Base-by-base conservation (phyloP, 2,113 vertebrate species). In the Mellivora capensis region DNA sequence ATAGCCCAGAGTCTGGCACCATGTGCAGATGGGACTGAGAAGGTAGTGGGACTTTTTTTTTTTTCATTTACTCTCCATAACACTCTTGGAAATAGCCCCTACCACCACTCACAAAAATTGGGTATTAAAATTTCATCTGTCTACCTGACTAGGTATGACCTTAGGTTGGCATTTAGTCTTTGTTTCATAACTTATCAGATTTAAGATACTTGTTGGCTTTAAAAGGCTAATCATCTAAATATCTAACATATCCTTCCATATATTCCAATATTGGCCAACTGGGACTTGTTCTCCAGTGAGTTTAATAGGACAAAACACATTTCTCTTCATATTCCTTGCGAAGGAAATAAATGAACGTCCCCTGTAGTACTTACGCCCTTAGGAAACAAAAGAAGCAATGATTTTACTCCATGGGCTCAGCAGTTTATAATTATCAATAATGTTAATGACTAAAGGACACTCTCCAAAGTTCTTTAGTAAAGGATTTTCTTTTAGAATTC, bases 371-470 rank as follows among this genome's bases (percentile, higher is more conserved):
- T 57, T 67, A 49, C 0, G 5, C 7, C n/a, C 20, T 94, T 82
- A 94, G 62, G 10, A 87, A 90, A 91, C 3, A 79, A 93, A 90
- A 93, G 20, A 85, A 96, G 54, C 15, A 49, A 62, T 15, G 27
- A 31, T 67, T 95, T 88, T 88, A 69, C 29, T 64, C 62, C 44
- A 2, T 74, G 34, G 9, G 3, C 59, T 82, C 91, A 94, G 39
- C 59, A 93, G 25, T 88, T 96, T 88, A n/a, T 57, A 71, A 64
- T 97, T 47, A 94, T 82, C 82, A 97, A 62, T 86, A 93, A 82
- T 79, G 64, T 20, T 64, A 87, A 88, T 29, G 44, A 88, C 27
- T 69, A 69, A 62, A 90, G 64, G 89, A 80, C 6, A 85, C 20
- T 64, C 62, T 93, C 31, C 52, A 87, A 80, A 57, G 17, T 14